phyloP scores from a whole-genome alignment of 2,113 vertebrate species.

The Candoia aspera region DNA sequence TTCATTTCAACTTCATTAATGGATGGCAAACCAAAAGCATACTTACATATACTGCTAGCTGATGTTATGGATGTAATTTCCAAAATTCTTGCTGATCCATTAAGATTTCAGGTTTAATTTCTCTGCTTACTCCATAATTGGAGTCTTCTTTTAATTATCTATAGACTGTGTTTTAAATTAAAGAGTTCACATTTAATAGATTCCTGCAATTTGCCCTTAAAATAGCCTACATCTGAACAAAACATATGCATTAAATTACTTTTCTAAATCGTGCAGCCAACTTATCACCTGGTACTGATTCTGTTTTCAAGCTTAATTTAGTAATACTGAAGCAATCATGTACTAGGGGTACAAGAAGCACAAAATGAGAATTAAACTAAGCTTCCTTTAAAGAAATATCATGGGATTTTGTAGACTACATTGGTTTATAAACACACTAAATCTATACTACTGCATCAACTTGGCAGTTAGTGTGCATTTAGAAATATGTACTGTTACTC shows the following conservation, averaged over 20 bases:
- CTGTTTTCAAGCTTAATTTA: slow-evolving; percentile 40
- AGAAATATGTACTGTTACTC: neutral
- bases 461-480: neutral
- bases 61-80: neutral
- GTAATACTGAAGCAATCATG: slow-evolving; percentile 36
- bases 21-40: neutral
- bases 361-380: slow-evolving; percentile 17
- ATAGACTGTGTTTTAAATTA: neutral
- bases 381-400: slow-evolving; percentile 20
- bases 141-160: neutral
- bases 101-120: neutral
- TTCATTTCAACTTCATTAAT: neutral
- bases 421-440: neutral
- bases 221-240: slow-evolving; percentile 19
- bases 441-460: neutral
- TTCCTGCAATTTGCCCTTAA: neutral
- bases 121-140: neutral
- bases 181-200: neutral
- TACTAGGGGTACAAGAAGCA: slow-evolving; percentile 16
- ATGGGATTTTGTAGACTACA: neutral
- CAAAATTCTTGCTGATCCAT: neutral
- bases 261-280: slow-evolving; percentile 18
- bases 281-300: slow-evolving; percentile 16
- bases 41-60: neutral
- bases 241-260: neutral